Conservation (phyloP, 2,113 vertebrate genomes). For the Trachemys scripta region DNA sequence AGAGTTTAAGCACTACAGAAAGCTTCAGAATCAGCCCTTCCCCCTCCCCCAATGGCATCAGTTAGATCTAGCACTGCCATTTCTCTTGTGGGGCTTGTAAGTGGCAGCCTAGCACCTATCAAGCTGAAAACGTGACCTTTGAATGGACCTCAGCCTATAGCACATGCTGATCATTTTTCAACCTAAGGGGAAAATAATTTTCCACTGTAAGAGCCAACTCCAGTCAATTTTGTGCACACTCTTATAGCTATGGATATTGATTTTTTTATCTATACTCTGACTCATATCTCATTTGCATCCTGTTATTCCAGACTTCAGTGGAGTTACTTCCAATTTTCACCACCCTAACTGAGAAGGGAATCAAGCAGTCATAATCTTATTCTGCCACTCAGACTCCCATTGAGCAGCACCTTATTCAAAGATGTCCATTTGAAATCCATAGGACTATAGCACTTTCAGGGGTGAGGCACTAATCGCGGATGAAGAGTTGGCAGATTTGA, state of each 20-base stretch:
- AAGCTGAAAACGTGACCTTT: neutral
- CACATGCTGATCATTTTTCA: neutral
- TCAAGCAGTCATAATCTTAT: neutral
- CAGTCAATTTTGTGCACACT: neutral
- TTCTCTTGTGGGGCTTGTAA: neutral
- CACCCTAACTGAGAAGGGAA: neutral
- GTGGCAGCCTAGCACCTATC: neutral
- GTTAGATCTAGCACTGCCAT: neutral
- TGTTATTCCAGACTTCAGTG: neutral
- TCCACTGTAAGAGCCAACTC: neutral
- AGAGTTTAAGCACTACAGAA: neutral
- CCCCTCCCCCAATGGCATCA: neutral
- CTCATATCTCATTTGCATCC: neutral
- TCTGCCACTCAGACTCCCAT: neutral
- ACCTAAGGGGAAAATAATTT: neutral
- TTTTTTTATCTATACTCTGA: neutral
- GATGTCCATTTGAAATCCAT: neutral
- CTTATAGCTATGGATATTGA: neutral
- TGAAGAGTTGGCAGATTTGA: neutral
- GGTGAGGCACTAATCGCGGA: slow-evolving; percentile 24
- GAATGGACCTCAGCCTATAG: neutral
- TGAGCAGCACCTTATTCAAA: neutral
- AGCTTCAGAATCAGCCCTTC: neutral
- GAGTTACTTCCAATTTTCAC: neutral
- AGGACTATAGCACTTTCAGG: neutral